phyloP scores from a whole-genome alignment of 2,888 invertebrate species.

The Catocala sponsa region DNA sequence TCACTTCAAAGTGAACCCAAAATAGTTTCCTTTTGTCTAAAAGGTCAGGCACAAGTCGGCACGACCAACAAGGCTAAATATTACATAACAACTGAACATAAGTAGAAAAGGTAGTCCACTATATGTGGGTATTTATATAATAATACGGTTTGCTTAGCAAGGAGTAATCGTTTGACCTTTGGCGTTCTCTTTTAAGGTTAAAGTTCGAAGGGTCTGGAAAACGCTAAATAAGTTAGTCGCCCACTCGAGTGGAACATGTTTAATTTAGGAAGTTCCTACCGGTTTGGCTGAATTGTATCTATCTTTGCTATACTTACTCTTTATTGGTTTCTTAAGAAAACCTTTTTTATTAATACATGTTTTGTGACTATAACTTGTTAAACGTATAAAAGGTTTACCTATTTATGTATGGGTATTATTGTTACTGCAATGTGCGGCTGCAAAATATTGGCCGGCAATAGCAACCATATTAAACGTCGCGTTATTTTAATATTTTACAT shows the following conservation, averaged over 20 bases:
- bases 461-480: too few species aligned
- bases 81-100: neutral
- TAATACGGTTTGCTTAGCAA: neutral
- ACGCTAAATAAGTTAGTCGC: slow-evolving; percentile 33
- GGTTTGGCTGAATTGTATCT: neutral
- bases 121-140: slow-evolving; percentile 5
- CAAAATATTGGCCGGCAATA: too few species aligned
- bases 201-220: slow-evolving; percentile 29
- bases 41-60: too few species aligned
- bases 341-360: too few species aligned
- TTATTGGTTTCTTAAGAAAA: too few species aligned
- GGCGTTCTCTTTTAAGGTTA: slow-evolving; percentile 37
- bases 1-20: too few species aligned
- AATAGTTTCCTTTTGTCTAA: too few species aligned
- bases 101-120: neutral
- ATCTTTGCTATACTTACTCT: neutral
- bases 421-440: too few species aligned
- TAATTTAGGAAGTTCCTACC: slow-evolving; percentile 8
- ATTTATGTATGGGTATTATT: too few species aligned
- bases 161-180: slow-evolving; percentile 43
- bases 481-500: too few species aligned
- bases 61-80: too few species aligned
- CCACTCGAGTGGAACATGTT: slow-evolving; percentile 14
- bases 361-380: neutral
- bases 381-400: too few species aligned